These are phyloP conservation scores for Cottus gobio DNA, from an alignment of 2,113 vertebrate genomes.

Conservation along the genomic window DNA sequence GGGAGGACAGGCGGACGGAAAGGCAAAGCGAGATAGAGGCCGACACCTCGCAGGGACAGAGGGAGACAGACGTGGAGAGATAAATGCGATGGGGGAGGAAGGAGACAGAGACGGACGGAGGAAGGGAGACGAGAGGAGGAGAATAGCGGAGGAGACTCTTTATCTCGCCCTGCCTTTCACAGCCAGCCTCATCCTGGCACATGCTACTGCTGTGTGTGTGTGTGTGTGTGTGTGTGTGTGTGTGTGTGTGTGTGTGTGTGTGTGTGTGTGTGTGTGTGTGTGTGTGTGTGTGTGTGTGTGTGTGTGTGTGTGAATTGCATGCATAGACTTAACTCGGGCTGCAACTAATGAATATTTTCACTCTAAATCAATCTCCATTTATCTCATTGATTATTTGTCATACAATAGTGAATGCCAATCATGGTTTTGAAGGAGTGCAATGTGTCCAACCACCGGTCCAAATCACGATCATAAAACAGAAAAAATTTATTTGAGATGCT, in stretches of 20 bases:
- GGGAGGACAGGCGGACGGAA: constrained; percentile 46
- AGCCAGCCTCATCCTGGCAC: constrained; percentile 46
- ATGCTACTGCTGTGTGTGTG: constrained; percentile 31
- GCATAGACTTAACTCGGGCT: not conserved
- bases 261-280: not conserved
- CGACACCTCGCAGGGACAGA: constrained; percentile 41
- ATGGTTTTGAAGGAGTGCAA: not conserved
- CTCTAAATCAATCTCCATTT: not conserved
- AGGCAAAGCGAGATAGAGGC: constrained; percentile 50
- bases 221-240: not conserved
- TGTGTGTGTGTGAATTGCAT: not conserved
- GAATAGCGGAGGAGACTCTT: constrained; percentile 32
- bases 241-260: not conserved
- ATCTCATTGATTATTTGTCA: not conserved
- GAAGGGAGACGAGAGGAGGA: constrained; percentile 34
- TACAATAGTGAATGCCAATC: not conserved
- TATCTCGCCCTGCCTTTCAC: constrained; percentile 65
- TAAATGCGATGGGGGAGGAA: constrained; percentile 44
- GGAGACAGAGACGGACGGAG: constrained; percentile 43
- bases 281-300: not conserved
- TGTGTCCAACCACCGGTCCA: not conserved
- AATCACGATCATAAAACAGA: not conserved
- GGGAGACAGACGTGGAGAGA: constrained; percentile 54
- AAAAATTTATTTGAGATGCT: not conserved
- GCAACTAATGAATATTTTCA: not conserved